Evolutionary conservation across 2,888 invertebrate species (phyloP), one percentile per base, ranked within the genome.

Genomic region (Melinaea menophilus): DNA sequence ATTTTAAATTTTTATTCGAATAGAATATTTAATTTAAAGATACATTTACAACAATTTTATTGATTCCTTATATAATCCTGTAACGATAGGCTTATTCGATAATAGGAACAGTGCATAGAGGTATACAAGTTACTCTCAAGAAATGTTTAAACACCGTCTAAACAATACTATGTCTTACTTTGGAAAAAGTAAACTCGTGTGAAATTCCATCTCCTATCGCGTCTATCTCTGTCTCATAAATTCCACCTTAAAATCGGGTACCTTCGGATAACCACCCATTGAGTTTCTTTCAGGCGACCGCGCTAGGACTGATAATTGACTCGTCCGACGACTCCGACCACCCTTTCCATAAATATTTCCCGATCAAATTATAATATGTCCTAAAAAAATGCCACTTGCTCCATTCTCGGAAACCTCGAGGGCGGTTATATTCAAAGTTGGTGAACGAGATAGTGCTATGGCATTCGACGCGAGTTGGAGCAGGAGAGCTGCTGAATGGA

Each of bases 271-370:
- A 82, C 87, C 88, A 86, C 87, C 88, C 87, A 88, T 85, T 78
- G 84, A 76, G 86, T 75, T 76, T 75, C 75, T 85, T 86, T 86
- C 85, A 84, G 85, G 80, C 75, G 76, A 72, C 77, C 77, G 77
- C 78, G 69, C 70, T 71, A 71, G 74, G 78, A 71, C 82, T 82
- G 86, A 84, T 90, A 90, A 90, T 90, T 90, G 88, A 89, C 88
- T 87, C 85, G 89, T 89, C 79, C 75, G 79, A 78, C 84, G 76
- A 78, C 79, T 79, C 73, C 86, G 84, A 82, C 82, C 86, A 87
- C 86, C 88, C 89, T 84, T 87, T 88, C 88, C 86, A 89, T 88
- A 89, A 90, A 90, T 90, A 90, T 90, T 90, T 88, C 88, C 90
- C 88, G 85, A 90, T 90, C 88, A 88, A 90, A 90, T 90, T 89